Evolutionary conservation across 2,797 vertebrate genomes (phyloP).

Genomic region (Intellagama lesueurii): DNA sequence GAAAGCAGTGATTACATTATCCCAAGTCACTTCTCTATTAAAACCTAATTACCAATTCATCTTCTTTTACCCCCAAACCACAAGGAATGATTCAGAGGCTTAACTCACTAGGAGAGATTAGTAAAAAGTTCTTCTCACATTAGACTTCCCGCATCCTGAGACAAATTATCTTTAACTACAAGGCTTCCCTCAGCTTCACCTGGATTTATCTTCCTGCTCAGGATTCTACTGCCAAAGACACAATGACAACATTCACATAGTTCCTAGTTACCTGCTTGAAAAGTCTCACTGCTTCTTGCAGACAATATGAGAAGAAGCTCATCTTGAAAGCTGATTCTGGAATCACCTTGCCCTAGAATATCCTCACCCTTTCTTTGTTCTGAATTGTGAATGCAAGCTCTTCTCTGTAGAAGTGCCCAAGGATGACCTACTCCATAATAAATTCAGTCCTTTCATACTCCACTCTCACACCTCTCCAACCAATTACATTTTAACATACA

Average conservation of each 20-base stretch:
- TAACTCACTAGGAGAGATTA: background rate
- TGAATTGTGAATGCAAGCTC: background rate
- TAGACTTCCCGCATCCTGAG: background rate
- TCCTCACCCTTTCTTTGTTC: background rate
- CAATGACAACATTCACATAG: background rate
- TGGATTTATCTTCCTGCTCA: background rate
- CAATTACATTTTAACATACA: background rate
- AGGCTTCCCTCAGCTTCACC: background rate
- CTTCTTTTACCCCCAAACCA: background rate
- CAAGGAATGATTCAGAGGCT: background rate
- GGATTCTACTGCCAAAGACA: background rate
- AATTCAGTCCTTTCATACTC: background rate
- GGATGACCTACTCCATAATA: background rate
- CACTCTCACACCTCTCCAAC: background rate
- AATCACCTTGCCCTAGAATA: background rate
- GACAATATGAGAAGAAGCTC: background rate
- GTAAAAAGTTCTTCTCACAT: background rate
- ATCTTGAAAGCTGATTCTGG: background rate
- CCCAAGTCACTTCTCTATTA: background rate
- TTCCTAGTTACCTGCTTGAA: background rate
- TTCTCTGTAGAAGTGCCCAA: background rate
- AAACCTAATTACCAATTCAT: background rate
- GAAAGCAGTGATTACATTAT: background rate
- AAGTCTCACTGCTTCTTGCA: background rate
- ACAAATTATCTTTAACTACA: background rate